phyloP scores from a whole-genome alignment of 2,113 vertebrate species.

The Triplophysa rosa region DNA sequence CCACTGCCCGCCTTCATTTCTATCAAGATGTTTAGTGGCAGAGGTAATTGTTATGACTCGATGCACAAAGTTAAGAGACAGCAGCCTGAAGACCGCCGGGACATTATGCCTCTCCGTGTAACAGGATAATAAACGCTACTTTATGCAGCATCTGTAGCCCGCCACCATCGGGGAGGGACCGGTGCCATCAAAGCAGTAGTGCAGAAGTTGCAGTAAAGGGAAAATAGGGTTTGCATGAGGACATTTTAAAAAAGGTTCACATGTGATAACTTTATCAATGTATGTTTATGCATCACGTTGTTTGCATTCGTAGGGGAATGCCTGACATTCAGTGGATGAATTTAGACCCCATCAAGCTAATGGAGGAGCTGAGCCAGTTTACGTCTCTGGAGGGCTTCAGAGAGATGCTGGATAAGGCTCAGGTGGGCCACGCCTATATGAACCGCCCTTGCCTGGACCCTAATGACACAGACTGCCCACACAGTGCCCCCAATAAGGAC shows the following conservation, averaged over 20 bases:
- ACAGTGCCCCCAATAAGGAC: constrained; percentile 89
- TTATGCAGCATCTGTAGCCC: constrained; percentile 77
- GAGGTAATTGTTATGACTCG: constrained; percentile 88
- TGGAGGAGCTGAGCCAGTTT: constrained; percentile 94
- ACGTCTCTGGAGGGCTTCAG: constrained; percentile 91
- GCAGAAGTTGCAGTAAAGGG: constrained; percentile 2
- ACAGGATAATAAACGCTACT: constrained; percentile 92
- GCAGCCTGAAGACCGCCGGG: constrained; percentile 70
- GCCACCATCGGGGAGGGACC: constrained; percentile 40
- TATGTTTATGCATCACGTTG: not conserved
- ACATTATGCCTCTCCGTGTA: constrained; percentile 77
- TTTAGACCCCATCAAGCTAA: constrained; percentile 91
- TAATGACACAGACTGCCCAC: constrained; percentile 85
- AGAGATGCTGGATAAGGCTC: constrained; percentile 95
- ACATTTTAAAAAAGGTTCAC: not conserved
- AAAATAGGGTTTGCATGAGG: constrained; percentile 11
- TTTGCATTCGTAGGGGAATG: constrained; percentile 77
- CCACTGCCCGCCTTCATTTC: constrained; percentile 52
- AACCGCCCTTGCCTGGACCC: constrained; percentile 91
- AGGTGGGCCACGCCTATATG: constrained; percentile 97
- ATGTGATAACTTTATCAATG: not conserved
- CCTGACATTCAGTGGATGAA: constrained; percentile 98
- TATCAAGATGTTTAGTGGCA: constrained; percentile 87
- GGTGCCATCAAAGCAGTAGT: constrained; percentile 1
- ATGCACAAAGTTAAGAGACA: constrained; percentile 74